Evolutionary conservation across 2,888 invertebrate species (phyloP).

Genomic region (Pollenia angustigena): DNA sequence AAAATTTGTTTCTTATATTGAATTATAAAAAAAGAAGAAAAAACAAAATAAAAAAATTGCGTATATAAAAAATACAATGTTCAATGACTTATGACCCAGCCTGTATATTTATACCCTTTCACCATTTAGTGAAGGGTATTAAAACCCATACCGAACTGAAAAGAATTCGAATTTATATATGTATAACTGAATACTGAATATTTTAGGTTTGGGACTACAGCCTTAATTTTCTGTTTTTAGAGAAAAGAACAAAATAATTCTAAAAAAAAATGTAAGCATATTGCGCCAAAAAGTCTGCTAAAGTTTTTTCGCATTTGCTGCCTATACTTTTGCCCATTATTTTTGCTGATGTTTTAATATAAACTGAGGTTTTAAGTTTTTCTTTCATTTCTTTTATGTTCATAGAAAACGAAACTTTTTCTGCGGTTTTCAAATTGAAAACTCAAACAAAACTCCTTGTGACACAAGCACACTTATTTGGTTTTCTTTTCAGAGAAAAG

Average conservation of each 20-base stretch:
- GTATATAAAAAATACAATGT: too few relatives aligned
- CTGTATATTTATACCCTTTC: too few relatives aligned
- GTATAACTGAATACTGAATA: too few relatives aligned
- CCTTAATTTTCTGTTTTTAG: slow-evolving; percentile 2
- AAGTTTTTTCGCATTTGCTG: slow-evolving; percentile 28
- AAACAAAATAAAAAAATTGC: too few relatives aligned
- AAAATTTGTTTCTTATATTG: too few relatives aligned
- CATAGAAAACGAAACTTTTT: slow-evolving; percentile 33
- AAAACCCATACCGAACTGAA: too few relatives aligned
- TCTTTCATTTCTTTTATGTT: neutral
- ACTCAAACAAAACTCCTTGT: slow-evolving; percentile 33
- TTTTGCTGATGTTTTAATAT: slow-evolving; percentile 32
- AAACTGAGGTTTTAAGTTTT: slow-evolving; percentile 31
- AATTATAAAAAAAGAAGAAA: too few relatives aligned
- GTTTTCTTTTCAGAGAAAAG: neutral
- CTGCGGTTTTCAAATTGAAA: slow-evolving; percentile 50
- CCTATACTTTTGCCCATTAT: neutral
- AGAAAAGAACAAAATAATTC: slow-evolving; percentile 10
- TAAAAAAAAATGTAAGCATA: slow-evolving; percentile 25
- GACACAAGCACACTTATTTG: slow-evolving; percentile 43
- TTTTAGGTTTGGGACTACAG: slow-evolving; percentile 13
- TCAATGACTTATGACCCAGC: too few relatives aligned
- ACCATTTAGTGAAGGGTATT: too few relatives aligned
- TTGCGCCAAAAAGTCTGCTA: slow-evolving; percentile 66
- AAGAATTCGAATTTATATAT: too few relatives aligned